A percentile compares a stretch with the other conserved stretches of the same genome.
These are phyloP conservation scores for Parasteatoda tepidariorum DNA, from an alignment of 1,140 invertebrate genomes.

Conservation along the genomic window DNA sequence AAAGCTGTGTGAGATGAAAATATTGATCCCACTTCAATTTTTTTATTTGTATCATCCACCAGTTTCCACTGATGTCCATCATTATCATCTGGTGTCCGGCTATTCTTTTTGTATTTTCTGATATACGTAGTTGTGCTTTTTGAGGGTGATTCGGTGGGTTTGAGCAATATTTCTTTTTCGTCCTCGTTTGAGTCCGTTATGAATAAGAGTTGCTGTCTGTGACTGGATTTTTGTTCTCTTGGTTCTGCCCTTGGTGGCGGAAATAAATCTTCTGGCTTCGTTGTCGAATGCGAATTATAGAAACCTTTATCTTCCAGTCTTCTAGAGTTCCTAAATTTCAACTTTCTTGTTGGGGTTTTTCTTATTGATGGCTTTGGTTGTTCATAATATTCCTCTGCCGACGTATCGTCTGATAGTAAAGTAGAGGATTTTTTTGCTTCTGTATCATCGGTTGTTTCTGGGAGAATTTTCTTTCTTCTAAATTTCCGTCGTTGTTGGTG, in stretches of 20 bases:
- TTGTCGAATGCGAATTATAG: neutral
- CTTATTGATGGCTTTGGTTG: neutral
- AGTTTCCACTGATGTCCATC: neutral
- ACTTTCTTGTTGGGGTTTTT: neutral
- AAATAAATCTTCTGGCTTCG: conserved; percentile 16
- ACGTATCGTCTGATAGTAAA: too few relatives aligned
- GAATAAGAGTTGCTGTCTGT: neutral
- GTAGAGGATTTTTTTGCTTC: too few relatives aligned
- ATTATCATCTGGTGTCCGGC: neutral
- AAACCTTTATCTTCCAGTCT: neutral
- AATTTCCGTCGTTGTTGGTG: too few relatives aligned
- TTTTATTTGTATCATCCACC: neutral
- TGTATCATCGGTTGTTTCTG: too few relatives aligned
- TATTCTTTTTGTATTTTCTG: neutral
- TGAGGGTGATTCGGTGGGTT: conserved; percentile 11
- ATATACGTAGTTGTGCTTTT: conserved; percentile 22
- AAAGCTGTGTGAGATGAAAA: neutral
- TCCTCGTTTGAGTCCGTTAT: neutral
- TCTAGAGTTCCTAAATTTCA: neutral
- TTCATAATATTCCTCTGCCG: conserved; percentile 11
- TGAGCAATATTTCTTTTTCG: neutral
- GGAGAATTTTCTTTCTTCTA: too few relatives aligned
- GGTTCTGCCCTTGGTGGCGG: conserved; percentile 44
- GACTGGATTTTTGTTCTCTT: conserved; percentile 11
- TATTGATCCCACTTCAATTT: conserved; percentile 38